phyloP scores from a whole-genome alignment of 2,797 vertebrate genomes.

The Parauchenoglanis punctatus region DNA sequence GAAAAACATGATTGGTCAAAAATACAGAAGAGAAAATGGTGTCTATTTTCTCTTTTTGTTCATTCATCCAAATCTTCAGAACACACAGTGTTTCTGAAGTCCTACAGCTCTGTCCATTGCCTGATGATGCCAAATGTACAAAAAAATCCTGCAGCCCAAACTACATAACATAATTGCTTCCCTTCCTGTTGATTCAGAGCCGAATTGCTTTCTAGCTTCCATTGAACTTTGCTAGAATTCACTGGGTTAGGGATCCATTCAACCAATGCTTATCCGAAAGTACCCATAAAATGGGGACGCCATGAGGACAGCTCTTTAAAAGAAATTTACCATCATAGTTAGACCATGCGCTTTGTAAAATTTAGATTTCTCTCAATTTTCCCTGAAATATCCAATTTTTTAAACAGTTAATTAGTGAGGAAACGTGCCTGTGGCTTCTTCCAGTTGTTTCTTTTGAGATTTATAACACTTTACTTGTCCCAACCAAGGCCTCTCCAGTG shows the following conservation, averaged over 20 bases:
- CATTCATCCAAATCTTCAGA: not conserved
- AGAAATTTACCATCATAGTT: not conserved
- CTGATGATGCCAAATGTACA: not conserved
- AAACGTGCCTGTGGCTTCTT: not conserved
- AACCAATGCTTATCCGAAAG: not conserved
- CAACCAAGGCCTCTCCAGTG: constrained; percentile 18
- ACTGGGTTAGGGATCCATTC: not conserved
- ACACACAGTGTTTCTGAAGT: not conserved
- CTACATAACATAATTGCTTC: not conserved
- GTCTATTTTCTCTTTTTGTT: not conserved
- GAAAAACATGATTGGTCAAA: not conserved
- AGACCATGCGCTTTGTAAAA: not conserved
- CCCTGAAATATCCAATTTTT: not conserved
- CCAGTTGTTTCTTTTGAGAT: not conserved
- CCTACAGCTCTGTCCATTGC: not conserved
- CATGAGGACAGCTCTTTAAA: not conserved
- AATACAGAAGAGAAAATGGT: not conserved
- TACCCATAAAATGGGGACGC: not conserved
- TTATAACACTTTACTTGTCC: constrained; percentile 25
- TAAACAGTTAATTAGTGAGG: constrained; percentile 30
- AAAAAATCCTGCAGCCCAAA: not conserved
- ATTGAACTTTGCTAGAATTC: not conserved
- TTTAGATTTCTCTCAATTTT: not conserved
- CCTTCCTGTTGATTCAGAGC: constrained; percentile 6
- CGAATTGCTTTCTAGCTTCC: not conserved